phyloP scores from a whole-genome alignment of 2,888 invertebrate species.

The Tipula confusa region DNA sequence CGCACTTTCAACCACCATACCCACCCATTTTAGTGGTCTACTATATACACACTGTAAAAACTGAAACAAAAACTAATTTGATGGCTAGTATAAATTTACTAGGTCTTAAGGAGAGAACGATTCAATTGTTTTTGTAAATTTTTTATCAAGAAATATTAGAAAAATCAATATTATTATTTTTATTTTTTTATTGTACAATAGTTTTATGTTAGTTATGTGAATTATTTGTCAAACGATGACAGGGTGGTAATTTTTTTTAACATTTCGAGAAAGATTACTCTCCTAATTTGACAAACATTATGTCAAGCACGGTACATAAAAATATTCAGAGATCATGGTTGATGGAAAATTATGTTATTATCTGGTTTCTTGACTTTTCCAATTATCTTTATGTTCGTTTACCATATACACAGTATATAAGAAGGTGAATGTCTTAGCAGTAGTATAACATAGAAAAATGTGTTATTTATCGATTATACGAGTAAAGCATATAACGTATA shows the following conservation, averaged over 20 bases:
- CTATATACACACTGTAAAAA: neutral
- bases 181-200: too few relatives aligned
- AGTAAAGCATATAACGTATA: neutral
- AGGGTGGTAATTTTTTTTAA: neutral
- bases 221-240: neutral
- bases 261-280: neutral
- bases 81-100: neutral
- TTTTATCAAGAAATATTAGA: neutral
- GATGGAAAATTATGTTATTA: neutral
- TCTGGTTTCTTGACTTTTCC: neutral
- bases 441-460: neutral
- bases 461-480: neutral
- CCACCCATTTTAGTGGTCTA: neutral
- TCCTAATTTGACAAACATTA: neutral
- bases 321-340: too few relatives aligned
- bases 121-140: neutral
- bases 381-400: neutral
- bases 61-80: slow-evolving; percentile 1
- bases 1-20: neutral
- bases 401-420: neutral
- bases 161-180: neutral
- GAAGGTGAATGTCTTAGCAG: neutral
- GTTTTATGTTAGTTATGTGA: neutral
- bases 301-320: neutral
- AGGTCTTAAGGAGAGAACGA: neutral